Evolutionary conservation across 2,113 vertebrate genomes (phyloP).

Genomic region (Syngnathus floridae): DNA sequence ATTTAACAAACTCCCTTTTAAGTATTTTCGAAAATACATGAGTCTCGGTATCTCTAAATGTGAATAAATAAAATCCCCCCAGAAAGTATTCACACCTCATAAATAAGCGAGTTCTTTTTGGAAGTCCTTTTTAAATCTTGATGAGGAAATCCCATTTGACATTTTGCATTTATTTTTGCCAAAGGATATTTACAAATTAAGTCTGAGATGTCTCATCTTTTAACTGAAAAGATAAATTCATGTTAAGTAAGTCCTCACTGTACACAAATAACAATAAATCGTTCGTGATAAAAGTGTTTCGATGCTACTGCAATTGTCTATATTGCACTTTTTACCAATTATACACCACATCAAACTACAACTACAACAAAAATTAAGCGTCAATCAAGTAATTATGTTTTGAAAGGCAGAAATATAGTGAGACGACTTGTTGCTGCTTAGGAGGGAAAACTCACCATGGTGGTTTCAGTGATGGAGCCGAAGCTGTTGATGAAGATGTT

Average conservation of each 20-base stretch:
- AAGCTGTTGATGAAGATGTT: slow-evolving; percentile 89
- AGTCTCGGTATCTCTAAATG: slow-evolving; percentile 13
- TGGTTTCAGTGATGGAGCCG: slow-evolving; percentile 89
- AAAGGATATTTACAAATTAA: slow-evolving; percentile 24
- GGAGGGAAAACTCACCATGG: slow-evolving; percentile 78
- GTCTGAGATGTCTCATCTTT: too few relatives aligned
- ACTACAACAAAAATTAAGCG: background rate
- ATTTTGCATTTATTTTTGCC: slow-evolving; percentile 23
- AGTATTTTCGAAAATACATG: slow-evolving; percentile 36
- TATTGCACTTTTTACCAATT: too few relatives aligned
- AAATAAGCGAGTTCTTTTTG: slow-evolving; percentile 25
- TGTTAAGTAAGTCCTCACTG: too few relatives aligned
- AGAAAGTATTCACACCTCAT: slow-evolving; percentile 17
- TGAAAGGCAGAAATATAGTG: background rate
- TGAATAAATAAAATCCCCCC: slow-evolving; percentile 15
- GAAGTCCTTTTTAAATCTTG: background rate
- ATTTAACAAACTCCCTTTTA: slow-evolving; percentile 24
- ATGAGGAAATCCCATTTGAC: slow-evolving; percentile 16
- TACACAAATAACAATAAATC: too few relatives aligned
- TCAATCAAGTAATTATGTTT: background rate
- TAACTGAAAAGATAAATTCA: too few relatives aligned
- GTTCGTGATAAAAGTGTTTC: too few relatives aligned
- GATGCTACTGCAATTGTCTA: too few relatives aligned
- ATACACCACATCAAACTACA: background rate
- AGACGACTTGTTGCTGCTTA: background rate